Percentiles rank a stretch among this genome's conserved stretches.
These are phyloP conservation scores for Marronus borbonicus DNA, from an alignment of 2,888 invertebrate genomes.

Conservation along the genomic window DNA sequence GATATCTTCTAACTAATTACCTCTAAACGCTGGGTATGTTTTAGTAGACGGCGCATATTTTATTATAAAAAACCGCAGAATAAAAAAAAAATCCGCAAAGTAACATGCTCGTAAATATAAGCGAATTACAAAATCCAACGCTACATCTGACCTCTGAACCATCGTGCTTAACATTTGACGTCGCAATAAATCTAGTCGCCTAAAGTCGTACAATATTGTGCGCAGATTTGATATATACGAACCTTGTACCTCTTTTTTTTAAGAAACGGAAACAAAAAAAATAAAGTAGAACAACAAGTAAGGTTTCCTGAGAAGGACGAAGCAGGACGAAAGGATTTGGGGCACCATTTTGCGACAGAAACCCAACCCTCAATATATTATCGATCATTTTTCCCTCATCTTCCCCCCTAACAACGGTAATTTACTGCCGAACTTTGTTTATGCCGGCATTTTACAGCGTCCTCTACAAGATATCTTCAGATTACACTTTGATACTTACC, in stretches of 20 bases:
- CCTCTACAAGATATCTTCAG: background rate
- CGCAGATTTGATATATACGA: background rate
- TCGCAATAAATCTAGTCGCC: slow-evolving; percentile 1
- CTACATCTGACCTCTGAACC: background rate
- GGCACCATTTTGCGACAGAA: background rate
- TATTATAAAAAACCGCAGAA: too few relatives aligned
- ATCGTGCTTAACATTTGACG: background rate
- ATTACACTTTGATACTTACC: slow-evolving; percentile 1
- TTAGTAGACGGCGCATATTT: too few relatives aligned
- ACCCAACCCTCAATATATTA: background rate
- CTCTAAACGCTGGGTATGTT: too few relatives aligned
- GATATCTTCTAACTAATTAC: too few relatives aligned
- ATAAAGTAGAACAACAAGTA: background rate
- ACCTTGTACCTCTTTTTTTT: background rate
- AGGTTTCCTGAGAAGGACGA: too few relatives aligned
- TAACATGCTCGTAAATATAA: background rate
- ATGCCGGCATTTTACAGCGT: background rate
- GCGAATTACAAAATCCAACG: background rate
- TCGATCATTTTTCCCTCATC: background rate
- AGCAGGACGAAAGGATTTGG: too few relatives aligned
- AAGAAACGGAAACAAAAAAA: background rate
- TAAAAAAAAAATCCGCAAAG: too few relatives aligned
- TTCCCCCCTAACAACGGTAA: background rate
- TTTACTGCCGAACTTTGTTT: slow-evolving; percentile 12
- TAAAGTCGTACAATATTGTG: background rate